Evolutionary conservation across 2,888 invertebrate genomes (phyloP), one percentile per base, ranked within the genome.

Genomic region (Microdon myrmicae): DNA sequence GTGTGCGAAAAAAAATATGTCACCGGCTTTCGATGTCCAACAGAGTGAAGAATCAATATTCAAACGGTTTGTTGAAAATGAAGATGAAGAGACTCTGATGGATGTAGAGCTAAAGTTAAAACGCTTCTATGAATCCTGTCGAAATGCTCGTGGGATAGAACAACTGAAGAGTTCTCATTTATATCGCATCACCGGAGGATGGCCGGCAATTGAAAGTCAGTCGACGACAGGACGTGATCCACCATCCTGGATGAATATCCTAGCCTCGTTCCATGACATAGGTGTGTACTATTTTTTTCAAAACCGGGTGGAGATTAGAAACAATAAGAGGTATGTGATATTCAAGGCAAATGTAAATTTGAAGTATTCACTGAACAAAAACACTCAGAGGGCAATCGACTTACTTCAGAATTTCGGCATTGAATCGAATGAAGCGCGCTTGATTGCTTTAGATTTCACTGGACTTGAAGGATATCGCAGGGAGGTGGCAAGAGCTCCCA

Each of bases 241-340:
- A 44, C 20, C 39, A 3, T 71, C 73, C 3, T 79, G 76, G 77
- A 54, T 78, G 44, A 67, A 55, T 8, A 56, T 76, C 8, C 39
- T 78, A 8, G 69, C 71, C 0, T 45, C 71, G 8, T 78, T 78
- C 25, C 78, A 78, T 48, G 76, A 76, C 26, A 69, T 73, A 20
- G 78, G 79, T n/a, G 68, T 73, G 1, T 58, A 73, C 3, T 74
- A 75, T 17, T 77, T 78, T 51, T 79, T 78, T 16, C 71, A 71
- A 23, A 70, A 72, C 2, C 68, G 55, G 43, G 69, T 78, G 3
- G 73, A 69, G 20, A 74, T 78, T 22, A 72, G 73, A 53, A 79
- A 77, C 3, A 78, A 78, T 29, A 73, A 71, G 47, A 69, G 77
- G 1, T 23, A 73, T 5, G 71, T 78, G 1, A 67, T 70, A 3